Base-by-base conservation (phyloP, 2,797 vertebrate species). In the Dicrostonyx torquatus region DNA sequence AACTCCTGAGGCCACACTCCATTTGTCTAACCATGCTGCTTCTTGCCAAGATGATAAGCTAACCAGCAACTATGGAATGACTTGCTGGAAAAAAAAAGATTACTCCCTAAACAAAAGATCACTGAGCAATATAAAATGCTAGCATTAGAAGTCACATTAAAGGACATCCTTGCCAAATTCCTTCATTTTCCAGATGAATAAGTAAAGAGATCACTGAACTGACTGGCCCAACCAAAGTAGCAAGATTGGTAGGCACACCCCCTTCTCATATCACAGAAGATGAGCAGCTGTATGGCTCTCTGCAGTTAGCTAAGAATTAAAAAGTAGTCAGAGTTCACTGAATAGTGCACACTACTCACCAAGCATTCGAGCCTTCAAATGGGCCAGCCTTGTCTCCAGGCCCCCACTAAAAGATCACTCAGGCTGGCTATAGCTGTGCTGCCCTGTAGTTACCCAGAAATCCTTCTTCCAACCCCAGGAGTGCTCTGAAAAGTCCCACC, bases 401-500 rank as follows among this genome's bases (percentile, higher is more conserved):
- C 4, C n/a, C 87, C 73, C 75, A 83, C 73, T 5, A 12, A 70
- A 72, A 87, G 94, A 90, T 86, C 91, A 89, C 89, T 91, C 60
- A 1, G 7, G 62, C 93, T 0, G 2, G 85, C 40, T 37, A 83
- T 11, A 66, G 72, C 92, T 89, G 60, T 43, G 6, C 6, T 66
- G 20, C 68, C 62, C 85, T 64, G 84, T 62, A 8, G 89, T 45
- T 80, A 79, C 75, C 95, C 78, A 53, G 89, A 83, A 87, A 94
- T 80, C 70, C 87, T 90, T 88, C 85, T 90, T 87, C 62, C 5
- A 31, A 60, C 68, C 73, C 77, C 64, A 66, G 87, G 89, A 88
- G 95, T 73, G 68, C 91, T 94, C 89, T 91, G 94, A 93, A 96
- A 88, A 94, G 93, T 89, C 91, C 89, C 95, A 93, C 75, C 85